Conservation (phyloP, 2,797 vertebrate genomes). For the Lithobates pipiens region DNA sequence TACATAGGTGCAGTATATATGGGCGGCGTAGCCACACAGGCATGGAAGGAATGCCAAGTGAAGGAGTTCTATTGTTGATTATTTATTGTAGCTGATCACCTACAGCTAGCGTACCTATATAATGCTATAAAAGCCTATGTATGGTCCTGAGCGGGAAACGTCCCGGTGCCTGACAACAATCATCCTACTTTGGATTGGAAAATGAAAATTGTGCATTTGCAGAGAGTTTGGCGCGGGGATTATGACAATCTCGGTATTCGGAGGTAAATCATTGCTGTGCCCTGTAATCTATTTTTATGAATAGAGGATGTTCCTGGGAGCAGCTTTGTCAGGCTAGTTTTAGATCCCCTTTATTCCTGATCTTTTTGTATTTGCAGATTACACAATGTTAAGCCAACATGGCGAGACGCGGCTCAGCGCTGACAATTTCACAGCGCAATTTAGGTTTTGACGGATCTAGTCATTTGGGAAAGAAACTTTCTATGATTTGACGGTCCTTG, state of each 20-base stretch:
- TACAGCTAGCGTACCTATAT: no score
- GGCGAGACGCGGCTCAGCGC: neutral
- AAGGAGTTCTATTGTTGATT: no score
- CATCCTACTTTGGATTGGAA: neutral
- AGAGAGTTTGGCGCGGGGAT: neutral
- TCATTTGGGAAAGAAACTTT: no score
- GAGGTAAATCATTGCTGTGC: neutral
- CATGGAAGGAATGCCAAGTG: no score
- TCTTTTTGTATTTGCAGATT: slow-evolving; percentile 9
- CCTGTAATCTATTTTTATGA: slow-evolving; percentile 17
- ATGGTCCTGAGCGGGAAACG: neutral
- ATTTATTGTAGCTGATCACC: no score
- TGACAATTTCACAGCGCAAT: neutral
- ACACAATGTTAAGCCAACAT: neutral
- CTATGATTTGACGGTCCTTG: no score
- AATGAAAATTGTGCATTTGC: slow-evolving; percentile 11
- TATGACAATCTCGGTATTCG: neutral
- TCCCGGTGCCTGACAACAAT: neutral
- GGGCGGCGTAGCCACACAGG: no score
- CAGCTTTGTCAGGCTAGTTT: neutral
- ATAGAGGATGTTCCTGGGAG: neutral
- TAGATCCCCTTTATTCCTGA: neutral
- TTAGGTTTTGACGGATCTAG: neutral
- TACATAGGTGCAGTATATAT: no score
- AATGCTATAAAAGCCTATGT: no score